Base-by-base conservation (phyloP, 2,113 vertebrate genomes). In the Toxostoma redivivum region DNA sequence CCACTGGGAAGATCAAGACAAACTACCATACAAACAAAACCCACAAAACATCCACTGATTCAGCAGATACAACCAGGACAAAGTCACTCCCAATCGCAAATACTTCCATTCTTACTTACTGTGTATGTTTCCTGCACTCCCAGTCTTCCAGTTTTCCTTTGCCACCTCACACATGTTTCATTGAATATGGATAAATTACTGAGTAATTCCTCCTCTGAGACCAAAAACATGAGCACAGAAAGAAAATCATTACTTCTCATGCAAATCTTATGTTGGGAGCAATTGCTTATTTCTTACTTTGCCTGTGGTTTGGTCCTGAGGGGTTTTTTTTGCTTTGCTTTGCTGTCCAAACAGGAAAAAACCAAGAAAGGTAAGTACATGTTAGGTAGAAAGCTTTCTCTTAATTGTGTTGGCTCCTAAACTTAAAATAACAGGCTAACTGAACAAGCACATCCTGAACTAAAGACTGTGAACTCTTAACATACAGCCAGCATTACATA, bases 141-240 rank as follows among this genome's bases (percentile, higher is more conserved):
- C 54, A 94, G 74, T 58, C 92, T 97, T 92, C 92, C 61, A 3
- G 47, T 80, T 62, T 97, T 98, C 78, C 97, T 98, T 91, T 96
- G 98, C 99, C 99, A 99, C 45, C 86, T 97, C 81, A 99, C 70
- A 95, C 99, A 99, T 19, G 97, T 99, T 85, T 98, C 98, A 97
- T 99, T 98, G 86, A 98, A 97, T 91, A 99, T 28, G 30, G 95
- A 87, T 58, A 99, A 92, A 48, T 98, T 97, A 83, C 92, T 96
- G 72, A 99, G 92, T 35, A 95, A 94, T 86, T 98, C 96, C 69
- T 97, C 97, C 47, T 91, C 98, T 98, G 90, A 23, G 57, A 82
- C 28, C 12, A 61, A 73, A 76, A 96, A 90, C 33, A 95, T 23
- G 47, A 91, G 76, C 53, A 83, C 10, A 35, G 12, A 54, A 80